Evolutionary conservation across 2,797 vertebrate genomes (phyloP), one percentile per base, ranked within the genome.

Genomic region (Aldrovandia affinis): DNA sequence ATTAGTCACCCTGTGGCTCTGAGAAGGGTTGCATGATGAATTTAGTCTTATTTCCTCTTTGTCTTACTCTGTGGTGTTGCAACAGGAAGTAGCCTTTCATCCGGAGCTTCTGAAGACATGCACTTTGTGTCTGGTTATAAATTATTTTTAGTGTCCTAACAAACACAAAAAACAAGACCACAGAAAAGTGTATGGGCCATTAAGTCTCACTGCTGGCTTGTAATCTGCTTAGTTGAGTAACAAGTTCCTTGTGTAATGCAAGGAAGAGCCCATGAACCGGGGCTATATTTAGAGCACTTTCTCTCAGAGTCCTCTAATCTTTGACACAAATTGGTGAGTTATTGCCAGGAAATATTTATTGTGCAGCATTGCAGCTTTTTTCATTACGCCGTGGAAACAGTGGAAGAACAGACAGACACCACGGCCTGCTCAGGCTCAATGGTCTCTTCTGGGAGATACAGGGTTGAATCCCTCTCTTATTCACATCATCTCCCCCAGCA

Each of bases 241-340:
- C 78, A 79, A 30, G 52, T 55, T 79, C 47, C 47, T 55, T 10
- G 78, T 52, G 18, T 8, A 79, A 33, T 15, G 50, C n/a, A 18
- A n/a, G 79, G 33, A 30, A 22, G 30, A 33, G 10, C 52, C 33
- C 33, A 3, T 20, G 30, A 36, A 36, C 28, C 79, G 10, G 28
- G 52, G 50, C 52, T 80, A 80, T 80, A 54, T 80, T 59, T 55
- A 59, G 5, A 3, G 20, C 52, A 9, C 30, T 10, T 22, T 80
- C 30, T 55, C 28, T 42, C 1, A 22, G 12, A 22, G 12, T 54
- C 52, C 79, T 80, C 50, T 80, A 80, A 80, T 80, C 30, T 57
- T 80, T 80, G 50, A 80, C 79, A 80, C 79, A 55, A 80, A 80
- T 57, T 59, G 79, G 54, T 59, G 54, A 55, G 30, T 33, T 55